Conservation (phyloP, 2,797 vertebrate genomes). For the Rhinella marina region DNA sequence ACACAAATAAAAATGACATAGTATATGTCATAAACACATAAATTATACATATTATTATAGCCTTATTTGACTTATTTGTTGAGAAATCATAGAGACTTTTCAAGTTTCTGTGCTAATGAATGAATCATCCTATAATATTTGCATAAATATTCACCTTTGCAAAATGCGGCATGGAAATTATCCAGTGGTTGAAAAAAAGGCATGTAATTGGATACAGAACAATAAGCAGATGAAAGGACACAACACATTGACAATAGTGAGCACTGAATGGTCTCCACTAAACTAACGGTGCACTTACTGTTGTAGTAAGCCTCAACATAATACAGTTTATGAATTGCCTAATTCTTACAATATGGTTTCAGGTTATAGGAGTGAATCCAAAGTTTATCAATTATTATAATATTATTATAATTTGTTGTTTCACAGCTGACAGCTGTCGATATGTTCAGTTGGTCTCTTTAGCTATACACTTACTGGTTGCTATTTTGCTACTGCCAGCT, state of each 20-base stretch:
- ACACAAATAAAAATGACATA: not conserved
- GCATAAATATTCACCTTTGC: not conserved
- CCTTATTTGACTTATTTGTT: not conserved
- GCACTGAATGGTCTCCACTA: not conserved
- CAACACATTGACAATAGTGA: not conserved
- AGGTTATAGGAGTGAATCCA: not conserved
- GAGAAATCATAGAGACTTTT: not conserved
- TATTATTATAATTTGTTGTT: no score
- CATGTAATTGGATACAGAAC: not conserved
- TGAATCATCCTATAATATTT: slow-evolving; percentile 1
- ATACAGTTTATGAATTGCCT: not conserved
- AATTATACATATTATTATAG: not conserved
- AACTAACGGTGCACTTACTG: not conserved
- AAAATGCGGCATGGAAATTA: not conserved
- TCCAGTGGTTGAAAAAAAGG: not conserved
- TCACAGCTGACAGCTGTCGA: no score
- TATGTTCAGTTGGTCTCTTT: no score
- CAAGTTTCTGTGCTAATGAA: not conserved
- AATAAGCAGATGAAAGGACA: not conserved
- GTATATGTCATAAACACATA: not conserved
- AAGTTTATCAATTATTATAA: not conserved
- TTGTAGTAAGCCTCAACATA: not conserved
- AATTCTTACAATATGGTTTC: not conserved
- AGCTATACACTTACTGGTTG: no score
- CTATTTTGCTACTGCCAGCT: no score